Evolutionary conservation across 2,797 vertebrate genomes (phyloP).

Genomic region (Luscinia megarhynchos): DNA sequence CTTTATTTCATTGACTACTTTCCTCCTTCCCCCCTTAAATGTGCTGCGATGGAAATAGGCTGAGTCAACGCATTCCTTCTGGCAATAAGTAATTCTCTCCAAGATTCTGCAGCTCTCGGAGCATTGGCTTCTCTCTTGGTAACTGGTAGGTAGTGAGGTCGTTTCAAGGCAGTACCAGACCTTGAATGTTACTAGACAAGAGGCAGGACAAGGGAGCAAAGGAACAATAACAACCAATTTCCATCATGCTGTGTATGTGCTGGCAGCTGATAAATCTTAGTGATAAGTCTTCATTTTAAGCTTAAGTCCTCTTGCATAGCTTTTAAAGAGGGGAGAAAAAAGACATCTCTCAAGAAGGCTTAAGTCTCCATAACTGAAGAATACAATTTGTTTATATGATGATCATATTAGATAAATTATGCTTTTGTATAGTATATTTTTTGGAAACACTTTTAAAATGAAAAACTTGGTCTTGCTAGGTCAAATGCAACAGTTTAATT

Average conservation of each 20-base stretch:
- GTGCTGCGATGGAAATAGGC: not conserved
- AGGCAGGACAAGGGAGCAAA: not conserved
- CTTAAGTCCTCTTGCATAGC: not conserved
- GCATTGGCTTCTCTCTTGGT: not conserved
- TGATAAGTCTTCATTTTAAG: not conserved
- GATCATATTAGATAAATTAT: not conserved
- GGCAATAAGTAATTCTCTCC: conserved; percentile 30
- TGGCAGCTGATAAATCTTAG: not conserved
- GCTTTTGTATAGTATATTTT: not conserved
- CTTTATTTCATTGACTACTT: not conserved
- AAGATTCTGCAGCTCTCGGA: conserved; percentile 6
- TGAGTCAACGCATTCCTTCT: conserved; percentile 17
- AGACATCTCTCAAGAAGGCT: not conserved
- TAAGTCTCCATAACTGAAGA: not conserved
- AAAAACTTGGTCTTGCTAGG: not conserved
- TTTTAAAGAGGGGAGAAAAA: not conserved
- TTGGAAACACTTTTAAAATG: not conserved
- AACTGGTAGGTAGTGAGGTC: not conserved
- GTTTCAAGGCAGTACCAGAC: not conserved
- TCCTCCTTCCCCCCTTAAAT: not conserved
- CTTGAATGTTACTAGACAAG: not conserved
- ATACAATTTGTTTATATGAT: not conserved
- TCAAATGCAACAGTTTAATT: not conserved
- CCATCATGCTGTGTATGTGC: not conserved
- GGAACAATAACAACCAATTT: not conserved